Evolutionary conservation across 2,888 invertebrate species (phyloP).

Genomic region (Melipona beecheii): DNA sequence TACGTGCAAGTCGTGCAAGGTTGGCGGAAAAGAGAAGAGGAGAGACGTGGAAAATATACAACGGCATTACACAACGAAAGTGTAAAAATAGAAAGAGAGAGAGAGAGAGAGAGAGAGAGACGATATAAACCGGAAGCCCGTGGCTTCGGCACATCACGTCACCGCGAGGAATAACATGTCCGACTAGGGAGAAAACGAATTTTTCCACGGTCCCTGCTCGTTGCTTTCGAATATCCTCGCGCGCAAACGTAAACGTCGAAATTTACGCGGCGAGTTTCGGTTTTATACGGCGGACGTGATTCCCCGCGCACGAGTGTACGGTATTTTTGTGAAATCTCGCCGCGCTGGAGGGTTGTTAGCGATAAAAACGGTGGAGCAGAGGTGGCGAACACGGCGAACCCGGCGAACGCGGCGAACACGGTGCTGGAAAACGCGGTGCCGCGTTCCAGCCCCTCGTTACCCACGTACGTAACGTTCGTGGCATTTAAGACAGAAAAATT

Average conservation of each 20-base stretch:
- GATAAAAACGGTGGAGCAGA: neutral
- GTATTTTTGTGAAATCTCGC: neutral
- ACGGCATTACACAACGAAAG: slow-evolving; percentile 47
- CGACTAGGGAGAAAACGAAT: slow-evolving; percentile 44
- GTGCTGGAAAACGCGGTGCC: neutral
- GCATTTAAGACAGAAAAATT: slow-evolving; percentile 18
- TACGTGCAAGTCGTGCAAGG: slow-evolving; percentile 63
- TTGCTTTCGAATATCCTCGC: neutral
- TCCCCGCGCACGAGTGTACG: neutral
- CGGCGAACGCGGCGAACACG: neutral
- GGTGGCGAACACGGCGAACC: neutral
- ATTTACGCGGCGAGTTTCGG: slow-evolving; percentile 13
- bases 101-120: slow-evolving; percentile 60
- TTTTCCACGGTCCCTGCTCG: slow-evolving; percentile 26
- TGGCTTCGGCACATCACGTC: slow-evolving; percentile 27
- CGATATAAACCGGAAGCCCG: slow-evolving; percentile 57
- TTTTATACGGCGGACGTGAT: too few relatives aligned
- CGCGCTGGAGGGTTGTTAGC: neutral
- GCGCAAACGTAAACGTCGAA: slow-evolving; percentile 18
- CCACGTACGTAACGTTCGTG: neutral
- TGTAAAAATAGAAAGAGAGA: slow-evolving; percentile 66
- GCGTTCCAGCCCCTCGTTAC: neutral
- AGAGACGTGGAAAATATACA: slow-evolving; percentile 41
- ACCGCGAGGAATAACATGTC: slow-evolving; percentile 37
- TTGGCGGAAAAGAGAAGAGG: slow-evolving; percentile 57